Evolutionary conservation across 2,888 invertebrate genomes (phyloP).

Genomic region (Papilio protenor): DNA sequence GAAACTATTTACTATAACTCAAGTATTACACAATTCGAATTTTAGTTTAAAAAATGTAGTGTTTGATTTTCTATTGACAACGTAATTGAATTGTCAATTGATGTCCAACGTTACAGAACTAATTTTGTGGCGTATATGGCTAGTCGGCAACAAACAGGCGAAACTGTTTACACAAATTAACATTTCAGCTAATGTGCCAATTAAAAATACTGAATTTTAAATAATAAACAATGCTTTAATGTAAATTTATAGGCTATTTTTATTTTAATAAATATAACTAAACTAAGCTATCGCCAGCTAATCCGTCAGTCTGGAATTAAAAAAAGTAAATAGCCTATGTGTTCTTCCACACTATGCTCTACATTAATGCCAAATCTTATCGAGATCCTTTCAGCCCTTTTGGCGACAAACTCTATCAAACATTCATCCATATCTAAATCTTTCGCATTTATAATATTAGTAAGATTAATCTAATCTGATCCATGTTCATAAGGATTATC

Average conservation of each 20-base stretch:
- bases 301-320: too few species aligned
- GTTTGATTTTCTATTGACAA: neutral
- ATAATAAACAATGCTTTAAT: neutral
- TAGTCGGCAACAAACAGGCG: neutral
- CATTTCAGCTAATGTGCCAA: neutral
- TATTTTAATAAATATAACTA: neutral
- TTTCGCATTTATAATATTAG: too few species aligned
- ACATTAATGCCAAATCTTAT: too few species aligned
- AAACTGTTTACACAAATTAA: neutral
- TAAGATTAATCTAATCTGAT: neutral
- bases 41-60: neutral
- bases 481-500: neutral
- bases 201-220: neutral
- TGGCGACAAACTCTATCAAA: too few species aligned
- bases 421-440: neutral
- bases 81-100: neutral
- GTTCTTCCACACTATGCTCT: too few species aligned
- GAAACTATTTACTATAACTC: neutral
- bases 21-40: neutral
- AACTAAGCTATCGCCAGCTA: too few species aligned
- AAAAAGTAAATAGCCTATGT: too few species aligned
- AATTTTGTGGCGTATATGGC: neutral
- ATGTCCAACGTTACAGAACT: neutral
- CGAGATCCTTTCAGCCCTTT: too few species aligned
- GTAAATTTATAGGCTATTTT: neutral